A percentile compares a stretch with the other conserved stretches of the same genome.
Evolutionary conservation across 1,140 invertebrate species (phyloP).

Genomic region (Drosophila parvula): DNA sequence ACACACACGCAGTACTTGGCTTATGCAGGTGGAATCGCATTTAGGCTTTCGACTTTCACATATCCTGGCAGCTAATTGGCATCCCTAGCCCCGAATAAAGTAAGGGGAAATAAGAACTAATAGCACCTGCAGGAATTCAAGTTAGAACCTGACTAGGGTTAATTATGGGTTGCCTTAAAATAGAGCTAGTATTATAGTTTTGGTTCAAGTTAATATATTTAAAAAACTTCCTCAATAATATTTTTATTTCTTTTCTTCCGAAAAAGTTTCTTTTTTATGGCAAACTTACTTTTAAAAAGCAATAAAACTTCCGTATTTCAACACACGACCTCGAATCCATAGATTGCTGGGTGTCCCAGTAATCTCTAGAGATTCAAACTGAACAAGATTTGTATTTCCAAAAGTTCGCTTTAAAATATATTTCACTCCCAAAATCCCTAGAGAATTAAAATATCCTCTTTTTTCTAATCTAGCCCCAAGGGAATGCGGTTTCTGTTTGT

Average conservation of each 20-base stretch:
- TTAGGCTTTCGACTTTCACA: slow-evolving; percentile 7
- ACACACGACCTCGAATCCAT: not conserved
- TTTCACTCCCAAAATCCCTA: no score
- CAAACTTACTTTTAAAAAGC: not conserved
- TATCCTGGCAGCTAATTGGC: slow-evolving; percentile 19
- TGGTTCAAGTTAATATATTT: not conserved
- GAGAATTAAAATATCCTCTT: not conserved
- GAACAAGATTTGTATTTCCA: not conserved
- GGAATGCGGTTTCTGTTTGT: not conserved
- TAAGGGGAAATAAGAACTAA: not conserved
- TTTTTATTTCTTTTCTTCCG: not conserved
- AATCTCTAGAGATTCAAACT: not conserved
- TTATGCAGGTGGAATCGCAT: slow-evolving; percentile 28
- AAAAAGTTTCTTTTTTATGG: not conserved
- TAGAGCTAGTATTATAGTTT: not conserved
- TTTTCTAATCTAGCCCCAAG: not conserved
- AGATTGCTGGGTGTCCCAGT: not conserved
- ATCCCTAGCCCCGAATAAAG: no score
- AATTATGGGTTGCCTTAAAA: not conserved
- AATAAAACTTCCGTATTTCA: not conserved
- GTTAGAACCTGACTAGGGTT: not conserved
- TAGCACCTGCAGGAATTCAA: not conserved
- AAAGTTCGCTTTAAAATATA: not conserved
- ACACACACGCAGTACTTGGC: slow-evolving; percentile 16
- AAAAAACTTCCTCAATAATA: not conserved